These are phyloP conservation scores for Cydia amplana DNA, from an alignment of 1,140 invertebrate species.

Conservation along the genomic window DNA sequence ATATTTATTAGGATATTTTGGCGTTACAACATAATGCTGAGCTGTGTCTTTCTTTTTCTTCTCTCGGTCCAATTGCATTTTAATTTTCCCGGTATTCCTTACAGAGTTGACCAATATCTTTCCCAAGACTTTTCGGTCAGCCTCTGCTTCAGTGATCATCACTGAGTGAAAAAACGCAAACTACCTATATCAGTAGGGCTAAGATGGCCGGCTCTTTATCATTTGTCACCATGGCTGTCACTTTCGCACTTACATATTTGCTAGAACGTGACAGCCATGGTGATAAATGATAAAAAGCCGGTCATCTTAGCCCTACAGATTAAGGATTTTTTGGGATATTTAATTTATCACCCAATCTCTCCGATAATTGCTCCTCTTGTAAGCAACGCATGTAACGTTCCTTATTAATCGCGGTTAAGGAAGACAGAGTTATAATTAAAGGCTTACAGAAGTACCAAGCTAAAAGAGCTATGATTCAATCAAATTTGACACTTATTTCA, in stretches of 20 bases:
- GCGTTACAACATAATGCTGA: too few species aligned
- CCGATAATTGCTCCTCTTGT: constrained; percentile 3
- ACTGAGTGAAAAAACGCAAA: neutral
- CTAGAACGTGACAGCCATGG: too few species aligned
- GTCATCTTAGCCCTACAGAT: too few species aligned
- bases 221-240: too few species aligned
- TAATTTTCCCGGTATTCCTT: too few species aligned
- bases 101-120: neutral
- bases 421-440: neutral
- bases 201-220: too few species aligned
- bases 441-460: neutral
- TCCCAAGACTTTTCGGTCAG: neutral
- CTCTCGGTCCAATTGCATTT: too few species aligned
- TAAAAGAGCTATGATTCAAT: neutral
- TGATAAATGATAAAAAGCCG: too few species aligned
- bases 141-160: neutral
- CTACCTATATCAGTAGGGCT: too few species aligned
- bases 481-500: neutral
- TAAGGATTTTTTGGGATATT: neutral
- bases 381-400: neutral
- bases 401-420: constrained; percentile 12
- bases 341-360: constrained; percentile 7
- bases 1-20: too few species aligned
- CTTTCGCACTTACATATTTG: too few species aligned
- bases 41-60: too few species aligned